Conservation (phyloP, 2,888 invertebrate genomes). For the Sminthurinus aureus region DNA sequence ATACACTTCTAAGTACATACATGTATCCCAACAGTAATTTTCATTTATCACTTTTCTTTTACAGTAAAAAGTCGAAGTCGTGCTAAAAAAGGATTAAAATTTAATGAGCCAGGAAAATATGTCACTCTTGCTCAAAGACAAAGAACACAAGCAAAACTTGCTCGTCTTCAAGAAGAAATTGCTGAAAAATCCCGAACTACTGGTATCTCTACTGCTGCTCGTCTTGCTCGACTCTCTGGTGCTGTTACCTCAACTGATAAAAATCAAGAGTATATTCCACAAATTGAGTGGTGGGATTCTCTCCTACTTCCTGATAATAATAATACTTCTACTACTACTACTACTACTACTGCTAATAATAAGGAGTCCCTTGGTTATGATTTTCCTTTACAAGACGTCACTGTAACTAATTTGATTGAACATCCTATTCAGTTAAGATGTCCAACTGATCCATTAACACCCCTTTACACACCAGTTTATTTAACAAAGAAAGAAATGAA, state of each 20-base stretch:
- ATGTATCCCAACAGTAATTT: too few relatives aligned
- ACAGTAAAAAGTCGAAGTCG: too few relatives aligned
- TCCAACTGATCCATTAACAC: slow-evolving; percentile 80
- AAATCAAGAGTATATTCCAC: slow-evolving; percentile 58
- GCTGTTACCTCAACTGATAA: slow-evolving; percentile 49
- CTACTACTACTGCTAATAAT: slow-evolving; percentile 64
- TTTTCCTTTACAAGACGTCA: slow-evolving; percentile 64
- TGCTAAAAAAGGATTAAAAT: slow-evolving; percentile 79
- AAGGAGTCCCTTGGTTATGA: slow-evolving; percentile 68
- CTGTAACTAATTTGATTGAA: slow-evolving; percentile 91
- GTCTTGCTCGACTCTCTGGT: slow-evolving; percentile 72
- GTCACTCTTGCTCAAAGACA: slow-evolving; percentile 56
- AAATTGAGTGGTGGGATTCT: slow-evolving; percentile 99
- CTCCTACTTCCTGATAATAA: slow-evolving; percentile 85
- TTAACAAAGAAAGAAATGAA: slow-evolving; percentile 95
- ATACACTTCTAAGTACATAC: too few relatives aligned
- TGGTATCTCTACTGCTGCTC: slow-evolving; percentile 97
- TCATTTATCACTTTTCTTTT: too few relatives aligned
- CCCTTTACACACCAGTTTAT: slow-evolving; percentile 90
- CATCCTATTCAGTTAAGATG: slow-evolving; percentile 84
- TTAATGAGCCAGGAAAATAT: slow-evolving; percentile 92
- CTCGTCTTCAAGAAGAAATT: slow-evolving; percentile 94
- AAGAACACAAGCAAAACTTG: slow-evolving; percentile 77
- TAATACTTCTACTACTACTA: slow-evolving; percentile 63
- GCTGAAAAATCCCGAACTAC: slow-evolving; percentile 97